Evolutionary conservation across 92 coral and sea anemone species (phyloP).

Genomic region (Phenganax marumi): DNA sequence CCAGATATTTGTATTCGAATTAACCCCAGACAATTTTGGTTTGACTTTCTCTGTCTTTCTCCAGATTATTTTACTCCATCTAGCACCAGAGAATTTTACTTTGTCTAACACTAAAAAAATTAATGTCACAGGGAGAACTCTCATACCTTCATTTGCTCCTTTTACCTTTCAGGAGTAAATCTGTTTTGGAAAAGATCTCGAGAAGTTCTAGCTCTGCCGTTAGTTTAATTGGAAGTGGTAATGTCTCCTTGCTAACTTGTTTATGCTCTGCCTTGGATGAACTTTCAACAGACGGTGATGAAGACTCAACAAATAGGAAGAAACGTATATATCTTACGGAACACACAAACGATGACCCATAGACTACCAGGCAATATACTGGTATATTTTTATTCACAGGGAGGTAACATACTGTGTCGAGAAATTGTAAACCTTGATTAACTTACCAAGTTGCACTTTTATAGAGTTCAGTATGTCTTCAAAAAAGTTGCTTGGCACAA

Average conservation of each 20-base stretch:
- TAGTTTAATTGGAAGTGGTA: constrained; percentile 46
- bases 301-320: constrained; percentile 98
- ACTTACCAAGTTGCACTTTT: too few relatives aligned
- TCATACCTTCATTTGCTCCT: constrained; percentile 56
- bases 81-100: too few relatives aligned
- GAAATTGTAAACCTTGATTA: too few relatives aligned
- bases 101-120: too few relatives aligned
- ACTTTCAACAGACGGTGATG: constrained; percentile 84
- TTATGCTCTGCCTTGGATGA: constrained; percentile 66
- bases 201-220: constrained; percentile 17
- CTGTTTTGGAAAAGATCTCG: constrained; percentile 24
- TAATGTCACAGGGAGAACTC: constrained; percentile 48
- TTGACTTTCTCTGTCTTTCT: too few relatives aligned
- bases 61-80: too few relatives aligned
- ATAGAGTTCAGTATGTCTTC: too few relatives aligned
- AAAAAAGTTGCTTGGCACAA: too few relatives aligned
- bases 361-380: neutral
- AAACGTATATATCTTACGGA: constrained; percentile 85
- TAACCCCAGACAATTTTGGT: too few relatives aligned
- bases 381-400: neutral
- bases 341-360: constrained; percentile 75
- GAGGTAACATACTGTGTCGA: neutral
- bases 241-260: constrained; percentile 17
- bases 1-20: too few relatives aligned
- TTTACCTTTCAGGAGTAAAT: constrained; percentile 21